Conservation (phyloP, 2,797 vertebrate genomes). For the Sebastes iracundus region DNA sequence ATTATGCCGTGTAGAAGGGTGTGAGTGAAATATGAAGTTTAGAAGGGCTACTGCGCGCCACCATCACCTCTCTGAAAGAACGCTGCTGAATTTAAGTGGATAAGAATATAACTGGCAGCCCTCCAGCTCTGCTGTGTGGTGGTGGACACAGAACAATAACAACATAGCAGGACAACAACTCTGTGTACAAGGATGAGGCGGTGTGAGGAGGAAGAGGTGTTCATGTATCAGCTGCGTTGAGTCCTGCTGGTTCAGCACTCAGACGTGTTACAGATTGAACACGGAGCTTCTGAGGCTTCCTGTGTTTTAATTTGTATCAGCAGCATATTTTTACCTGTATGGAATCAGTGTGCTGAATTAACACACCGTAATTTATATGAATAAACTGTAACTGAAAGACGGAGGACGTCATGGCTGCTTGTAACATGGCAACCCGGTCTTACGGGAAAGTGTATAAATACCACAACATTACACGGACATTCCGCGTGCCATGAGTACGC, state of each 20-base stretch:
- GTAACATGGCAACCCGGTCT: background rate
- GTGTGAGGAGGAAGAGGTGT: slow-evolving; percentile 24
- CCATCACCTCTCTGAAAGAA: slow-evolving; percentile 42
- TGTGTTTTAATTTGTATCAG: slow-evolving; percentile 27
- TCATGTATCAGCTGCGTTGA: slow-evolving; percentile 23
- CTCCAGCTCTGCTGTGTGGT: slow-evolving; percentile 49
- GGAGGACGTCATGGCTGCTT: background rate
- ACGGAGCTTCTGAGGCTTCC: slow-evolving; percentile 19
- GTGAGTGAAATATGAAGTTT: slow-evolving; percentile 38
- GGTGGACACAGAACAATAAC: slow-evolving; percentile 49
- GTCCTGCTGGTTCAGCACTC: slow-evolving; percentile 39
- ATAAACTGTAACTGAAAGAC: slow-evolving; percentile 26
- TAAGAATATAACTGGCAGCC: slow-evolving; percentile 43
- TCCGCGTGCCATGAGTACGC: no score
- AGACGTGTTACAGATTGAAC: slow-evolving; percentile 15
- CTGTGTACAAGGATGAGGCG: slow-evolving; percentile 13
- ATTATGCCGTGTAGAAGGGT: slow-evolving; percentile 48
- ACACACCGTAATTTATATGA: slow-evolving; percentile 10
- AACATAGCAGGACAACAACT: slow-evolving; percentile 45
- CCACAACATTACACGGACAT: no score
- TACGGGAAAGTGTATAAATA: no score
- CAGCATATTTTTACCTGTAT: background rate
- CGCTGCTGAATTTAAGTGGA: slow-evolving; percentile 45
- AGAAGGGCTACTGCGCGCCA: slow-evolving; percentile 17
- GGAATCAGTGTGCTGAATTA: background rate